A percentile compares a stretch with the other conserved stretches of the same genome.
Evolutionary conservation across 2,113 vertebrate species (phyloP).

Genomic region (Ochotona curzoniae): DNA sequence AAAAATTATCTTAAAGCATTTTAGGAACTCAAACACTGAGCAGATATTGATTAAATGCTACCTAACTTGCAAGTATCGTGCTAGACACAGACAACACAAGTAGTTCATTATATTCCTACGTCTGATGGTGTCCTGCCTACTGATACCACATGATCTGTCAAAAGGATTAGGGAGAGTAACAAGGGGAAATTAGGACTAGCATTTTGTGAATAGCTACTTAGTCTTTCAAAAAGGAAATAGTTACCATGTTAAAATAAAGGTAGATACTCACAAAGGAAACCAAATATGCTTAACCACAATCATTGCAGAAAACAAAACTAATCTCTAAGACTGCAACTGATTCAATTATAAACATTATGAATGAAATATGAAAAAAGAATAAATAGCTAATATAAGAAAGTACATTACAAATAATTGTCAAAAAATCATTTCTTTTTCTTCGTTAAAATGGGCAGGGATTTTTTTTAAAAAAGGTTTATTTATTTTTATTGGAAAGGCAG

Average conservation of each 20-base stretch:
- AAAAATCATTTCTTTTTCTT: not conserved
- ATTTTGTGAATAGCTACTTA: not conserved
- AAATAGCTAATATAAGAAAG: not conserved
- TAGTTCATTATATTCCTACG: not conserved
- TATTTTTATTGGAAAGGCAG: no score
- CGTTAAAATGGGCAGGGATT: not conserved
- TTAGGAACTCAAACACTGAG: not conserved
- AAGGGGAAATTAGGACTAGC: conserved; percentile 21
- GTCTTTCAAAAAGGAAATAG: not conserved
- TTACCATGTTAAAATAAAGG: not conserved
- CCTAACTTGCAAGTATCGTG: not conserved
- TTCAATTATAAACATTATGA: not conserved
- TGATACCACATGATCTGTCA: not conserved
- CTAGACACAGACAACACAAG: not conserved
- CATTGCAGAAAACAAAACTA: not conserved
- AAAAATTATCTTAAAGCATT: not conserved
- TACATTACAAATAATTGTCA: not conserved
- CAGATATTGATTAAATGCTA: not conserved
- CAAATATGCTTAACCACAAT: not conserved
- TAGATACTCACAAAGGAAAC: not conserved
- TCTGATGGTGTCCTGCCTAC: not conserved
- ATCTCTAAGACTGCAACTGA: not conserved
- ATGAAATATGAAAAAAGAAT: not conserved
- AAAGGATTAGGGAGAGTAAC: not conserved
- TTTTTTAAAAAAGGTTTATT: no score